A percentile compares a stretch with the other conserved stretches of the same genome.
These are phyloP conservation scores for Nephrotoma appendiculata DNA, from an alignment of 2,888 invertebrate species.

Conservation along the genomic window DNA sequence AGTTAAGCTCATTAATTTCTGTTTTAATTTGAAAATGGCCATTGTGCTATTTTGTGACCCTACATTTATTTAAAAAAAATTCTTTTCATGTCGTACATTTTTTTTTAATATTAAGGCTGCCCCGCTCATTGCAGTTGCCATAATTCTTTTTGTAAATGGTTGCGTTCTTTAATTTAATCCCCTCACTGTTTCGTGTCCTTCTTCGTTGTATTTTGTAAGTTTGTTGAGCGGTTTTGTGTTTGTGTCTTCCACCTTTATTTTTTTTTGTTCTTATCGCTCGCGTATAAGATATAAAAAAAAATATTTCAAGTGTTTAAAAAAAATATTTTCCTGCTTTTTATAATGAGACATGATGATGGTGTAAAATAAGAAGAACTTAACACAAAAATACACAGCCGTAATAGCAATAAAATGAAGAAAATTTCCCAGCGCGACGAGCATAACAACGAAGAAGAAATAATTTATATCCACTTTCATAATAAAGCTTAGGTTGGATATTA, in stretches of 20 bases:
- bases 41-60: no score
- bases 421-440: neutral
- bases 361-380: neutral
- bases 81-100: no score
- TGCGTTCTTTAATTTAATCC: neutral
- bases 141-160: neutral
- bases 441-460: neutral
- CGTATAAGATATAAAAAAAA: neutral
- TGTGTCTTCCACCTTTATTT: neutral
- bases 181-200: neutral
- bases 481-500: neutral
- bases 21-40: no score
- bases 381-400: neutral
- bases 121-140: neutral
- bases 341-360: neutral
- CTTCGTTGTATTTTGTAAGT: neutral
- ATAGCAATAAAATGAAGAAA: neutral
- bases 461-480: neutral
- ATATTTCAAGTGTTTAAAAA: neutral
- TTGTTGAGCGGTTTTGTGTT: neutral
- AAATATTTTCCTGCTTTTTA: neutral
- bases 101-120: no score
- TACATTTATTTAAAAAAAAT: no score
- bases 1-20: no score
- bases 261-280: neutral